Evolutionary conservation across 92 coral and sea anemone species (phyloP).

Genomic region (Palythoa heliodiscus): DNA sequence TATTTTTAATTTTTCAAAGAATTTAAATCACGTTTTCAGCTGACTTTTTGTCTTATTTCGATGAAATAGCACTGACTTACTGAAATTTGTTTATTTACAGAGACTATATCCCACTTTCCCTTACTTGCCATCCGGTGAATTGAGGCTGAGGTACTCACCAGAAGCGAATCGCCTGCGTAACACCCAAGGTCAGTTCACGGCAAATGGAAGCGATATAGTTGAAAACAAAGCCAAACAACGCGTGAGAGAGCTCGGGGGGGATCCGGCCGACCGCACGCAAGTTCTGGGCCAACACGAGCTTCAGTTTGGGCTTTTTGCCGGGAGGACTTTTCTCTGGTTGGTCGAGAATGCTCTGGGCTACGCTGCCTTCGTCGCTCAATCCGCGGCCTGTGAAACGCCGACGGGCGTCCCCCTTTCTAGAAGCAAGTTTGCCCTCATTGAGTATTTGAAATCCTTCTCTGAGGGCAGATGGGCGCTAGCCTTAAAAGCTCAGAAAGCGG

Average conservation of each 20-base stretch:
- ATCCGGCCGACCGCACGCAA: background rate
- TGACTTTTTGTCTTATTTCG: too few species aligned
- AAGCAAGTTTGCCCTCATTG: constrained; percentile 6
- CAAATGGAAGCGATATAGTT: background rate
- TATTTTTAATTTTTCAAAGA: too few species aligned
- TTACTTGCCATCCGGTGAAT: background rate
- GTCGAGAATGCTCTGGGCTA: constrained; percentile 9
- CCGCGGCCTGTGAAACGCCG: background rate
- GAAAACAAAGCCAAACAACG: background rate
- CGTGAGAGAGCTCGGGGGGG: background rate
- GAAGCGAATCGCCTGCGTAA: too few species aligned
- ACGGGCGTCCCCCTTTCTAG: background rate
- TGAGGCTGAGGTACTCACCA: background rate
- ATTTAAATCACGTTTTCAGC: too few species aligned
- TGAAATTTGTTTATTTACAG: background rate
- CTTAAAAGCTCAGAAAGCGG: background rate
- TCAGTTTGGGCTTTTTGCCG: background rate
- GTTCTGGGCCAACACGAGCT: constrained; percentile 10
- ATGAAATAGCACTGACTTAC: too few species aligned
- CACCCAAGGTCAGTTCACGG: background rate
- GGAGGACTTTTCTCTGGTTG: background rate
- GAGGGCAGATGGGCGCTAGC: background rate
- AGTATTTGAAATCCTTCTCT: background rate
- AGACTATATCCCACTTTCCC: background rate
- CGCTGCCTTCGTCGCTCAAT: background rate